phyloP scores from a whole-genome alignment of 2,888 invertebrate species.

The Tinea pellionella region DNA sequence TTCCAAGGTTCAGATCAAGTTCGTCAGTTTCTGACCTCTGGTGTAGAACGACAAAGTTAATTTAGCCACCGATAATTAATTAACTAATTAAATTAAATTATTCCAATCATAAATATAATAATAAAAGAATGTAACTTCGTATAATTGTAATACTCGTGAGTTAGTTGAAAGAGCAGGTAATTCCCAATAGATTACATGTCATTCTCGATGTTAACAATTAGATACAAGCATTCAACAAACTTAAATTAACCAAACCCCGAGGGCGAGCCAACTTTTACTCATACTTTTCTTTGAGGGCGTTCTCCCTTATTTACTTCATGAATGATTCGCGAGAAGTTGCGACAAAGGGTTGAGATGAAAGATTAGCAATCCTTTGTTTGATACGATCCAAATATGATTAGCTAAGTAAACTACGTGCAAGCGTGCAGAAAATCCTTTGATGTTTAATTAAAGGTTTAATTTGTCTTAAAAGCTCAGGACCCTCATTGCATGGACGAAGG shows the following conservation, averaged over 20 bases:
- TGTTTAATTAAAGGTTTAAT: slow-evolving; percentile 19
- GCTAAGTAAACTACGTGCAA: slow-evolving; percentile 40
- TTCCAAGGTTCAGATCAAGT: too few relatives aligned
- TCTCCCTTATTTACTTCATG: slow-evolving; percentile 9
- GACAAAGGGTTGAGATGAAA: slow-evolving; percentile 32
- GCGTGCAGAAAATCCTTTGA: slow-evolving; percentile 40
- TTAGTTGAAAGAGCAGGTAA: neutral
- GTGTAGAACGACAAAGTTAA: too few relatives aligned
- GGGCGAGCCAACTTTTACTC: slow-evolving; percentile 1
- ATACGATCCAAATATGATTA: slow-evolving; percentile 42
- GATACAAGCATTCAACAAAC: slow-evolving; percentile 9
- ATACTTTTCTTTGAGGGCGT: slow-evolving; percentile 14
- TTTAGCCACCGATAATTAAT: too few relatives aligned
- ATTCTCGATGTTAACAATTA: slow-evolving; percentile 5
- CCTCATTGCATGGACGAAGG: slow-evolving; percentile 7
- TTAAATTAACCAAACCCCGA: slow-evolving; percentile 7
- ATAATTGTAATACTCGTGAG: too few relatives aligned
- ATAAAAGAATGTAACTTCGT: too few relatives aligned
- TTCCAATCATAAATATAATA: too few relatives aligned
- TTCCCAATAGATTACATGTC: neutral
- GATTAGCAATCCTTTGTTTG: slow-evolving; percentile 34
- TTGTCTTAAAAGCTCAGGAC: slow-evolving; percentile 13
- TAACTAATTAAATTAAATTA: too few relatives aligned
- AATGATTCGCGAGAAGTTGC: slow-evolving; percentile 19
- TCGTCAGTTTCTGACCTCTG: too few relatives aligned